Evolutionary conservation across 2,797 vertebrate species (phyloP).

Genomic region (Triplophysa yarkandensis): DNA sequence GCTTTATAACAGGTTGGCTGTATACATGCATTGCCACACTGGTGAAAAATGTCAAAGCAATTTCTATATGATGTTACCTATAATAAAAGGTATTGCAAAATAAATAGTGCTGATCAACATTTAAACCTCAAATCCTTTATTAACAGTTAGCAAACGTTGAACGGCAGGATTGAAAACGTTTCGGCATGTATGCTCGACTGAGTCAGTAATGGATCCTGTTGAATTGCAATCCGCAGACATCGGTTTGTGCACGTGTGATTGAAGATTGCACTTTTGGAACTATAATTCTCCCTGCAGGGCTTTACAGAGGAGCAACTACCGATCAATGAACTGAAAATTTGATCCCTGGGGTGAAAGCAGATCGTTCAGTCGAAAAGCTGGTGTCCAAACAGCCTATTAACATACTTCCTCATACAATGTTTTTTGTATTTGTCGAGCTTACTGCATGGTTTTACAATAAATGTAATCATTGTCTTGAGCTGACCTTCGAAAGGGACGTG

Average conservation of each 20-base stretch:
- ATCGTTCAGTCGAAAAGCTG: slow-evolving; percentile 35
- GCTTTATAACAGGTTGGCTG: slow-evolving; percentile 81
- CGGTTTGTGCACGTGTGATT: background rate
- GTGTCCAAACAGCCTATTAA: slow-evolving; percentile 35
- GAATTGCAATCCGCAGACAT: slow-evolving; percentile 19
- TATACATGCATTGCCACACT: background rate
- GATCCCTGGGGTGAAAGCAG: slow-evolving; percentile 32
- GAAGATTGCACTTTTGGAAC: slow-evolving; percentile 34
- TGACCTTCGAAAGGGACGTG: slow-evolving; percentile 17
- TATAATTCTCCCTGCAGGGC: slow-evolving; percentile 36
- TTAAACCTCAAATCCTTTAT: slow-evolving; percentile 1
- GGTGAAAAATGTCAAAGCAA: background rate
- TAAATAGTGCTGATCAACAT: background rate
- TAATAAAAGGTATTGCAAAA: background rate
- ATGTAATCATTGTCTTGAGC: slow-evolving; percentile 27
- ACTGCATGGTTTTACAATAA: slow-evolving; percentile 14
- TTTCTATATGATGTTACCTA: background rate
- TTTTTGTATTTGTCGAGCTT: slow-evolving; percentile 4
- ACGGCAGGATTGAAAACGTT: background rate
- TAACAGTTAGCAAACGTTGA: background rate
- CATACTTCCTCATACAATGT: slow-evolving; percentile 10
- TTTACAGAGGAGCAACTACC: slow-evolving; percentile 37
- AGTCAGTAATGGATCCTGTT: background rate
- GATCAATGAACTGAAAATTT: slow-evolving; percentile 45
- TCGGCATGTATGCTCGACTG: background rate